Conservation (phyloP, 2,888 invertebrate species). For the Amblyjoppa proteus region DNA sequence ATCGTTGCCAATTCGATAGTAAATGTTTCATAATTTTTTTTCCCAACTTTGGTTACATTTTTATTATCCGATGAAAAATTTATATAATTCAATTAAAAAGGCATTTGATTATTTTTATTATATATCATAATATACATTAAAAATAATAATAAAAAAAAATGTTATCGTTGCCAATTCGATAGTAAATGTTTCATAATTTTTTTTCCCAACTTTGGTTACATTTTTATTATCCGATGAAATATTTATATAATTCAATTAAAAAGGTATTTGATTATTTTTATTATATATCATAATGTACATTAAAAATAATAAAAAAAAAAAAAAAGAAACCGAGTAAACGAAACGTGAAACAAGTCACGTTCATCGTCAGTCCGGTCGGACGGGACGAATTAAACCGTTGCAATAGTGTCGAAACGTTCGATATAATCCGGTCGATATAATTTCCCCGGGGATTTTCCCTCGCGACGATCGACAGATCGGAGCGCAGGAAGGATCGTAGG, state of each 20-base stretch:
- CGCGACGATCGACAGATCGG: background rate
- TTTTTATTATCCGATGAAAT: no score
- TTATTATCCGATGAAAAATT: background rate
- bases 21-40: no score
- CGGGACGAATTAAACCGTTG: constrained; percentile 15
- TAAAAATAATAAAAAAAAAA: background rate
- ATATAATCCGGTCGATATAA: constrained; percentile 41
- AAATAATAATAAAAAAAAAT: background rate
- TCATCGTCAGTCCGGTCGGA: background rate
- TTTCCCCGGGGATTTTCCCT: constrained; percentile 50
- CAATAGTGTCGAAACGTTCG: constrained; percentile 29
- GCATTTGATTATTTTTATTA: background rate
- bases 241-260: background rate
- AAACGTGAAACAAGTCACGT: constrained; percentile 1
- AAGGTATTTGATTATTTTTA: background rate
- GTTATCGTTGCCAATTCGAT: no score
- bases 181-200: no score
- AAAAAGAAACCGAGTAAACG: no score
- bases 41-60: no score
- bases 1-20: no score
- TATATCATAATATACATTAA: background rate
- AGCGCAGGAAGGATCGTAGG: constrained; percentile 8
- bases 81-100: background rate
- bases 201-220: no score
- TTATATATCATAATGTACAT: background rate